These are phyloP conservation scores for Syngnathus scovelli DNA, from an alignment of 2,113 vertebrate genomes.

Conservation along the genomic window DNA sequence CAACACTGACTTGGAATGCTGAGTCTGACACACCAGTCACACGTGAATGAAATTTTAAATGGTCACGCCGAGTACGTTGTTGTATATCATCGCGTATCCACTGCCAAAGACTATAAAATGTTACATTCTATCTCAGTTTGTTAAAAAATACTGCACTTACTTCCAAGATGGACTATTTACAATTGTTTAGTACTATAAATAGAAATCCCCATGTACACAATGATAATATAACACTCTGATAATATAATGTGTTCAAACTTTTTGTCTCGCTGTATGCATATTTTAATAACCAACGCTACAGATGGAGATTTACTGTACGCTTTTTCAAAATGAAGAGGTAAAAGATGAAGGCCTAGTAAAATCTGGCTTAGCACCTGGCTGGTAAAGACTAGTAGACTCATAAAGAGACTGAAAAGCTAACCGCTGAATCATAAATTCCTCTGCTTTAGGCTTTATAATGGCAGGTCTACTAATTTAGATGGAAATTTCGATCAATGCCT, in stretches of 20 bases:
- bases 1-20: constrained; percentile 1
- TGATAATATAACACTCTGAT: not conserved
- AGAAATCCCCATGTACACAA: no score
- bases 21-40: not conserved
- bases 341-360: constrained; percentile 31
- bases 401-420: constrained; percentile 44
- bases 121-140: not conserved
- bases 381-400: constrained; percentile 38
- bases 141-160: not conserved
- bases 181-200: no score
- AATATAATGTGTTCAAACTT: not conserved
- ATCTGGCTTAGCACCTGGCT: constrained; percentile 46
- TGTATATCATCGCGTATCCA: no score
- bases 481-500: constrained; percentile 11
- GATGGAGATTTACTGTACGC: constrained; percentile 15
- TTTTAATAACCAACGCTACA: constrained; percentile 29
- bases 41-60: not conserved
- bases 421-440: constrained; percentile 47
- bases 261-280: not conserved
- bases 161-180: not conserved
- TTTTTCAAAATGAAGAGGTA: constrained; percentile 27
- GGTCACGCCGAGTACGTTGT: not conserved
- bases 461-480: constrained; percentile 19
- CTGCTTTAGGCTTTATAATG: constrained; percentile 20
- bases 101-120: not conserved